Percentiles rank a stretch among this genome's conserved stretches.
Conservation (phyloP, 2,113 vertebrate species). For the Prolemur simus region DNA sequence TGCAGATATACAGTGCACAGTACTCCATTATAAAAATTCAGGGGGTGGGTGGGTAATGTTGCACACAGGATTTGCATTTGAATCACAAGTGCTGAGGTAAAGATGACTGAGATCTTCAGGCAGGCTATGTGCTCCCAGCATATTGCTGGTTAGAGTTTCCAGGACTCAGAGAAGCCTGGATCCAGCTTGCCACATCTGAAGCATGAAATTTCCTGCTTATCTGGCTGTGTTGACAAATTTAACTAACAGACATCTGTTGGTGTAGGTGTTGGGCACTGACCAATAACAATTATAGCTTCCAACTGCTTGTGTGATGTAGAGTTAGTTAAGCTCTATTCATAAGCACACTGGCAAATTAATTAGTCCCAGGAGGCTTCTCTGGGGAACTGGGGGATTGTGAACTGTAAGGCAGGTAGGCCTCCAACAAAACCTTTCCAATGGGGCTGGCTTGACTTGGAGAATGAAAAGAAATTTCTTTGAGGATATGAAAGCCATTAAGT, state of each 20-base stretch:
- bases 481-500: neutral
- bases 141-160: conserved; percentile 19
- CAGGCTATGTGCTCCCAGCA: neutral
- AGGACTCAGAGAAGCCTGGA: neutral
- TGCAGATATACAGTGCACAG: conserved; percentile 51
- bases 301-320: conserved; percentile 42
- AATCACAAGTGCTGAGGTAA: conserved; percentile 16
- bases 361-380: conserved; percentile 39
- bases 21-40: conserved; percentile 56
- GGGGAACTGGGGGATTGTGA: neutral
- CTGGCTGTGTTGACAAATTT: conserved; percentile 39
- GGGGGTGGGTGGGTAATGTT: conserved; percentile 13
- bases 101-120: neutral
- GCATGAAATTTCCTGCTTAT: conserved; percentile 56
- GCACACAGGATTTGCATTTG: conserved; percentile 30
- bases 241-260: conserved; percentile 62
- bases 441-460: neutral
- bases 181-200: conserved; percentile 53
- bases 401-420: neutral
- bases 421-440: neutral
- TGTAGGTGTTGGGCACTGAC: conserved; percentile 67
- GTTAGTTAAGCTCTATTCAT: conserved; percentile 67
- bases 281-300: conserved; percentile 56
- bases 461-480: neutral
- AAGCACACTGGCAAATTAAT: conserved; percentile 58